Evolutionary conservation across 2,888 invertebrate genomes (phyloP).

Genomic region (Galeopsomyia nigrocyanea): DNA sequence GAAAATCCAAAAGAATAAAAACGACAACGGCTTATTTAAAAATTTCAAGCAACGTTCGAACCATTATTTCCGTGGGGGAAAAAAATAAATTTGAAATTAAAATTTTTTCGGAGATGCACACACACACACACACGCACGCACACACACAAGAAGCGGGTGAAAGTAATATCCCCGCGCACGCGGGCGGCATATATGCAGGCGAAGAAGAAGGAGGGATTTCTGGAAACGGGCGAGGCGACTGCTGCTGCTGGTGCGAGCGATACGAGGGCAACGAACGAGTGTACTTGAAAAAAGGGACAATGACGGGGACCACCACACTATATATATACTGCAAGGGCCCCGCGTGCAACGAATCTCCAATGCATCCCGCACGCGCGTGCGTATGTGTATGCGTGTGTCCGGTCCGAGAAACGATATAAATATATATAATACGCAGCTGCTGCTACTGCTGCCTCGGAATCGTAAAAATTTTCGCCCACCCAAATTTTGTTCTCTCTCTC

Average conservation of each 20-base stretch:
- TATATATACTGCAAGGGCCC: too few relatives aligned
- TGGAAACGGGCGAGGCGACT: background rate
- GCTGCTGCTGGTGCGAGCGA: too few relatives aligned
- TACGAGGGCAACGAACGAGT: conserved; percentile 33
- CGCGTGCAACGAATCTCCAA: too few relatives aligned
- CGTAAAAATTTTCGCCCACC: conserved; percentile 34
- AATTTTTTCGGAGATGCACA: background rate
- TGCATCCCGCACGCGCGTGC: too few relatives aligned
- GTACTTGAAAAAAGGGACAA: conserved; percentile 27
- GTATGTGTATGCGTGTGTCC: too few relatives aligned
- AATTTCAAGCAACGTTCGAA: too few relatives aligned
- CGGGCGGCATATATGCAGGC: background rate
- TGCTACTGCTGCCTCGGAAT: conserved; percentile 3
- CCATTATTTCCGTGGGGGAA: too few relatives aligned
- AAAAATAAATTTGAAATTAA: background rate
- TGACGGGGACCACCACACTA: conserved; percentile 3
- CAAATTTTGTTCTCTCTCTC: conserved; percentile 16
- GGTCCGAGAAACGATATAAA: too few relatives aligned
- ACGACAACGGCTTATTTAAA: too few relatives aligned
- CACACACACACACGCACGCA: too few relatives aligned
- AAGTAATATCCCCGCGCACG: conserved; percentile 20
- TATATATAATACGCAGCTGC: too few relatives aligned
- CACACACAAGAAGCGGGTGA: conserved; percentile 20
- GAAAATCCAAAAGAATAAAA: too few relatives aligned
- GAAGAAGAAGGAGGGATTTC: background rate